Evolutionary conservation across 2,888 invertebrate genomes (phyloP).

Genomic region (Synergus gifuensis): DNA sequence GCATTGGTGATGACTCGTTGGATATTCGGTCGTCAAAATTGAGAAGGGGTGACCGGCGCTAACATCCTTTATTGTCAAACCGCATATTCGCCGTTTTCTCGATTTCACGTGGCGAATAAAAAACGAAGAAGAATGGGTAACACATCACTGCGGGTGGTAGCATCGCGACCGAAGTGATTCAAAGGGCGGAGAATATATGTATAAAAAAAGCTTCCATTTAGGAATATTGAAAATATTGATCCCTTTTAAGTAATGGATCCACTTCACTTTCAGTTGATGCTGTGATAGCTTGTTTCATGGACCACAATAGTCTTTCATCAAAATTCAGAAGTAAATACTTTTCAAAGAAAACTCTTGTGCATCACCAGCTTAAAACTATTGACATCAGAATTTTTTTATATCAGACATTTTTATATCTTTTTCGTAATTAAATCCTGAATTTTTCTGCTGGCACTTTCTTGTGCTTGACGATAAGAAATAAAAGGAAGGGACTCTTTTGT

Average conservation of each 20-base stretch:
- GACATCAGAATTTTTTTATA: no score
- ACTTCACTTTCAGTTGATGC: constrained; percentile 38
- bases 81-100: constrained; percentile 51
- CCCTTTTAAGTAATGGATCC: constrained; percentile 64
- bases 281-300: constrained; percentile 43
- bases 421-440: neutral
- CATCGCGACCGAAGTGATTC: constrained; percentile 47
- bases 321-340: neutral
- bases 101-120: constrained; percentile 47
- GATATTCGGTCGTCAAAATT: constrained; percentile 56
- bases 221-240: constrained; percentile 72
- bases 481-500: neutral
- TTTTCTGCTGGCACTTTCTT: neutral
- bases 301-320: constrained; percentile 5
- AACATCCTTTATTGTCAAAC: constrained; percentile 55
- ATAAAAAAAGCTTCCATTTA: constrained; percentile 62
- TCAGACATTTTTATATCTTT: constrained; percentile 30
- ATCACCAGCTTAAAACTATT: neutral
- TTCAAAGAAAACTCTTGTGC: neutral
- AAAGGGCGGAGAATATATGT: constrained; percentile 21
- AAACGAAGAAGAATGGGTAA: constrained; percentile 48
- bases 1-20: constrained; percentile 43
- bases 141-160: constrained; percentile 46
- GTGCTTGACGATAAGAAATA: neutral
- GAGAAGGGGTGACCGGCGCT: constrained; percentile 58